Evolutionary conservation across 2,797 vertebrate species (phyloP).

Genomic region (Coilia nasus): DNA sequence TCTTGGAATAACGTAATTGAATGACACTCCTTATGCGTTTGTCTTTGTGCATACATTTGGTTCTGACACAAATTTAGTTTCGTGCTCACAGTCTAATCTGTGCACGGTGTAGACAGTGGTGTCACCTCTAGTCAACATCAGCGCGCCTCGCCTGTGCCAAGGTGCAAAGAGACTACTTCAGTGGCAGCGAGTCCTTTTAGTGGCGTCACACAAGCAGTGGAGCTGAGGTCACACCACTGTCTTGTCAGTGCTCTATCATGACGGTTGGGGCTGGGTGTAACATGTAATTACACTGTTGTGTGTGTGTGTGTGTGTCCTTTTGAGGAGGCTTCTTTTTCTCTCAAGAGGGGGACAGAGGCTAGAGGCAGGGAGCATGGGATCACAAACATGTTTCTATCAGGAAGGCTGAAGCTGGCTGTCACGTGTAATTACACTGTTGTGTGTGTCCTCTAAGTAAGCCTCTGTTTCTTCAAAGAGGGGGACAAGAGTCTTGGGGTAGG

Average conservation of each 20-base stretch:
- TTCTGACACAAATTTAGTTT: neutral
- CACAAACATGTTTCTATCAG: no score
- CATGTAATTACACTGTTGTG: no score
- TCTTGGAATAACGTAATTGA: neutral
- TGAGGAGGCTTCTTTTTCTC: no score
- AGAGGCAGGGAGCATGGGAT: no score
- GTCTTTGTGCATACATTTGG: neutral
- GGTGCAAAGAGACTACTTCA: neutral
- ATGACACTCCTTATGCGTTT: neutral
- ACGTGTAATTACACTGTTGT: no score
- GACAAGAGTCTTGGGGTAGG: no score
- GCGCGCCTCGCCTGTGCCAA: neutral
- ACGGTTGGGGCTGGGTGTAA: no score
- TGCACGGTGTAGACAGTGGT: neutral
- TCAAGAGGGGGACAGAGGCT: no score
- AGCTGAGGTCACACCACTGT: neutral
- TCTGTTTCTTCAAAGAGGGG: no score
- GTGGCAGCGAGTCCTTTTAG: neutral
- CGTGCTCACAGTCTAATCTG: neutral
- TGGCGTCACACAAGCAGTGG: neutral
- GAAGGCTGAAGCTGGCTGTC: no score
- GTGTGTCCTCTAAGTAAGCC: no score
- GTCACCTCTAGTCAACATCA: constrained; percentile 12
- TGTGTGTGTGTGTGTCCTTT: no score
- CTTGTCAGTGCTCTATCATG: neutral